Evolutionary conservation across 2,113 vertebrate species (phyloP).

Genomic region (Rhineura floridana): DNA sequence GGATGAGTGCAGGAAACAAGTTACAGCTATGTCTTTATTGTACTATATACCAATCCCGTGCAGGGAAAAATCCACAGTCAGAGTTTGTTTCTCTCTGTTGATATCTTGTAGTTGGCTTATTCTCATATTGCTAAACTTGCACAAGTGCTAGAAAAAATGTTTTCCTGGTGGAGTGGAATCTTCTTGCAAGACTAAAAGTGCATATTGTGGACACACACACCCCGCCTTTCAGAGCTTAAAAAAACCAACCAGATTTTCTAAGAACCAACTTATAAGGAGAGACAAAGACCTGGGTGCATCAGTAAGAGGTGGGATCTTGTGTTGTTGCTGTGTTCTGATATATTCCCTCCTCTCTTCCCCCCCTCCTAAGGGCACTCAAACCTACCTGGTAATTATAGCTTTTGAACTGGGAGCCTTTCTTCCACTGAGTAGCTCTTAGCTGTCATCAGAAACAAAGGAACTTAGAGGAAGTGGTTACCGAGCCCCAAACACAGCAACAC

Average conservation of each 20-base stretch:
- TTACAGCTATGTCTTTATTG: background rate
- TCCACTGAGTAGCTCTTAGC: background rate
- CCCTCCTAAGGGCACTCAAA: background rate
- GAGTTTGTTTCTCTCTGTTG: background rate
- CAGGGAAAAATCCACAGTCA: background rate
- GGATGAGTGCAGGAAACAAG: background rate
- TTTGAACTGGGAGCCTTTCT: background rate
- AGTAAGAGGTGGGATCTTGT: background rate
- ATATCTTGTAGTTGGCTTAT: background rate
- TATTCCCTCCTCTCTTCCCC: background rate
- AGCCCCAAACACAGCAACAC: background rate
- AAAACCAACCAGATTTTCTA: background rate
- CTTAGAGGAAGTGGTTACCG: background rate
- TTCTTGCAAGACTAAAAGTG: background rate
- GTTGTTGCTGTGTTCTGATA: background rate
- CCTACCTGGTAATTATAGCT: background rate
- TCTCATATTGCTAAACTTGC: background rate
- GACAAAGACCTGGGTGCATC: background rate
- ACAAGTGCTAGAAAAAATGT: background rate
- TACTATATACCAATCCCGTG: background rate
- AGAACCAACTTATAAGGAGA: background rate
- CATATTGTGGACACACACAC: background rate
- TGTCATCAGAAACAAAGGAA: background rate
- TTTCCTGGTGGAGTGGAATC: background rate
- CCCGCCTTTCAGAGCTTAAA: background rate